phyloP scores from a whole-genome alignment of 2,888 invertebrate genomes.

The Pseudanteris insignis region DNA sequence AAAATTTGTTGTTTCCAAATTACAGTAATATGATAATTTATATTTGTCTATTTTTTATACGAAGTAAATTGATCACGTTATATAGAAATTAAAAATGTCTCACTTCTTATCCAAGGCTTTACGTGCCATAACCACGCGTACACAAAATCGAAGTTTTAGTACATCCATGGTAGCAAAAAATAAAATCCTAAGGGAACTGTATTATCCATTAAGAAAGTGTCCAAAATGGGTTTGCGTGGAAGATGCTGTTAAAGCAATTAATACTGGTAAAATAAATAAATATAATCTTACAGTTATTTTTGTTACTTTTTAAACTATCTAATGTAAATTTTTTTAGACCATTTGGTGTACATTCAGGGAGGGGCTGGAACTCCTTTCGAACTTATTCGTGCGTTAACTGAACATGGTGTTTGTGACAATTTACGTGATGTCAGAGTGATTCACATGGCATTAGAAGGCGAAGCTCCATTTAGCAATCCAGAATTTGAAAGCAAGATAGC shows the following conservation, averaged over 20 bases:
- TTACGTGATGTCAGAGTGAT: conserved; percentile 69
- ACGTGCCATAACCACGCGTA: not conserved
- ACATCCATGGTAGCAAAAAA: not conserved
- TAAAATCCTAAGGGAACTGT: conserved; percentile 21
- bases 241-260: conserved; percentile 57
- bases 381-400: conserved; percentile 69
- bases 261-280: conserved; percentile 52
- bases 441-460: conserved; percentile 72
- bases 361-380: conserved; percentile 73
- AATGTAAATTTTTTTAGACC: conserved; percentile 67
- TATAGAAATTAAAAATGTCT: too few relatives aligned
- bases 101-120: too few relatives aligned
- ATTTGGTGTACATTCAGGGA: conserved; percentile 71
- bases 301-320: not conserved
- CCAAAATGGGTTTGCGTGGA: conserved; percentile 61
- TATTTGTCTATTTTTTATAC: too few relatives aligned
- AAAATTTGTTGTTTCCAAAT: not conserved
- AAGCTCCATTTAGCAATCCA: conserved; percentile 68
- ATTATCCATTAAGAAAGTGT: conserved; percentile 55
- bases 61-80: too few relatives aligned
- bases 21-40: conserved; percentile 10
- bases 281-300: not conserved
- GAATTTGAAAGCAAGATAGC: conserved; percentile 70
- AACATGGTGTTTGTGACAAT: conserved; percentile 68
- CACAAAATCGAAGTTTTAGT: conserved; percentile 5